These are phyloP conservation scores for Apostichopus leukothele DNA, from an alignment of 53 echinoderm and acorn worm genomes.

Conservation along the genomic window DNA sequence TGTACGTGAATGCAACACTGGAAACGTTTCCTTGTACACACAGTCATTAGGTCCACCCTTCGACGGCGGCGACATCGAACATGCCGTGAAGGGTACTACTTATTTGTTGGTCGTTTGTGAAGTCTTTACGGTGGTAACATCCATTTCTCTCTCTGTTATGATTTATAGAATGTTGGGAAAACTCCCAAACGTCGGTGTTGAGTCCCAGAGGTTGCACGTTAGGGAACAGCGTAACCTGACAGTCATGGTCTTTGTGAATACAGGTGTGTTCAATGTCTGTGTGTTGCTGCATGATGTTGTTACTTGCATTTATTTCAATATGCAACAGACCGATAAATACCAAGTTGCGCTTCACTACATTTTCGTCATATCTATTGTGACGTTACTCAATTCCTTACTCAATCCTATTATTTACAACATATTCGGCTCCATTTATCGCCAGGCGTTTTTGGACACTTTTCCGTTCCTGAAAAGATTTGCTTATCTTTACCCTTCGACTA, in stretches of 20 bases:
- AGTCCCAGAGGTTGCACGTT: background rate
- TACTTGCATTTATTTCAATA: background rate
- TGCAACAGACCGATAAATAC: background rate
- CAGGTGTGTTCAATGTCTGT: background rate
- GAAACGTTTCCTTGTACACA: background rate
- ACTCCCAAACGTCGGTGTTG: background rate
- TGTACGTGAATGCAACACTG: background rate
- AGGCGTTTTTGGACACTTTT: no score
- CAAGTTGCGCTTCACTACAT: no score
- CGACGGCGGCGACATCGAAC: background rate
- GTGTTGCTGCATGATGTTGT: background rate
- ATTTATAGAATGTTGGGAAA: background rate
- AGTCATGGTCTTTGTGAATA: background rate
- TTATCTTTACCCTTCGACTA: no score
- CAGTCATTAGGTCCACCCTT: background rate
- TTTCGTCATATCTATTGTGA: no score
- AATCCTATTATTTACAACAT: no score
- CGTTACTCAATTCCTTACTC: no score
- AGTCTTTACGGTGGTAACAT: background rate
- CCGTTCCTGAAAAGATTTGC: no score
- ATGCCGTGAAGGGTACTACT: background rate
- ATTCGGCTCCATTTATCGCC: no score
- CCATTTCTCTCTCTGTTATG: background rate
- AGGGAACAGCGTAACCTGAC: background rate
- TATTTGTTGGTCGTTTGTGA: background rate